A percentile compares a stretch with the other conserved stretches of the same genome.
phyloP scores from a whole-genome alignment of 2,888 invertebrate genomes.

The Fragum fragum region DNA sequence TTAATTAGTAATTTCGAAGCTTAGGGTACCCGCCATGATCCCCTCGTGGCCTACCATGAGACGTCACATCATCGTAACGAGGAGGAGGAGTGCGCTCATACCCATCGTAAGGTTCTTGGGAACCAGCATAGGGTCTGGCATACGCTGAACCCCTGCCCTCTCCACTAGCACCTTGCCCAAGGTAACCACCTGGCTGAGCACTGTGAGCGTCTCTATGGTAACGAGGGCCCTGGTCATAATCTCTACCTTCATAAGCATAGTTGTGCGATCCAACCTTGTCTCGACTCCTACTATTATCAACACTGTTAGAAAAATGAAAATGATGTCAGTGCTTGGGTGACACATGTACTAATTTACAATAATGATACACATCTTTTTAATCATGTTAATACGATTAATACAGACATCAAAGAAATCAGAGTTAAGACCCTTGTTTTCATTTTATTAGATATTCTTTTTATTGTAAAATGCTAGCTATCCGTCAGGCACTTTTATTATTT shows the following conservation, averaged over 20 bases:
- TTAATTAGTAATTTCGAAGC: slow-evolving; percentile 50
- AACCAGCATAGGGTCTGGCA: slow-evolving; percentile 40
- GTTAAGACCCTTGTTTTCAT: no score
- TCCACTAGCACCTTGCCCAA: slow-evolving; percentile 18
- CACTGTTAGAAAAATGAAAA: slow-evolving; percentile 48
- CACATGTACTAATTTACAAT: neutral
- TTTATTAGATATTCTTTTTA: no score
- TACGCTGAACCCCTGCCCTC: slow-evolving; percentile 28
- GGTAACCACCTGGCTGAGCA: slow-evolving; percentile 16
- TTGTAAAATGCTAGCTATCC: no score
- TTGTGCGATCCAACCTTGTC: slow-evolving; percentile 43
- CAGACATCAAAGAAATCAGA: no score
- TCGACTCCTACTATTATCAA: slow-evolving; percentile 34
- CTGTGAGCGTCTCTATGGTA: slow-evolving; percentile 52
- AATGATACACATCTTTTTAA: no score
- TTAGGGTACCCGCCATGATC: slow-evolving; percentile 47
- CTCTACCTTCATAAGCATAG: slow-evolving; percentile 60
- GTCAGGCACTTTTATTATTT: no score
- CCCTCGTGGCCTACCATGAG: slow-evolving; percentile 21
- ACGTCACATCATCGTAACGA: slow-evolving; percentile 52
- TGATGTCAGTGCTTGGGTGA: slow-evolving; percentile 1
- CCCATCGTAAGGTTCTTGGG: slow-evolving; percentile 18
- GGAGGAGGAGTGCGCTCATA: slow-evolving; percentile 41
- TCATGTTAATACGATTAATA: no score
- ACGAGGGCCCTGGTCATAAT: slow-evolving; percentile 40